Conservation (phyloP, 2,113 vertebrate genomes). For the Psophia crepitans region DNA sequence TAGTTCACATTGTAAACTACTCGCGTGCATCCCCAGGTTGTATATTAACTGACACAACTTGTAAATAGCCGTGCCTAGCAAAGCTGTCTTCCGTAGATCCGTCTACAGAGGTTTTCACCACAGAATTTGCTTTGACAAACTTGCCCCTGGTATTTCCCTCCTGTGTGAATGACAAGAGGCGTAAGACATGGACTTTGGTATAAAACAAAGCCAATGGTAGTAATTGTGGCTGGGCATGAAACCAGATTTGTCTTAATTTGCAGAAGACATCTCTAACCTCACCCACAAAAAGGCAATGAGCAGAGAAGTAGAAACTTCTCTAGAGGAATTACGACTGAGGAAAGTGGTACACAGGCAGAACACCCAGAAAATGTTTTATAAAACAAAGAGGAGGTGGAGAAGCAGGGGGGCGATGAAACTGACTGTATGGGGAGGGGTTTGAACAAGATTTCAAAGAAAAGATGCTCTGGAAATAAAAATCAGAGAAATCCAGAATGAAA, state of each 20-base stretch:
- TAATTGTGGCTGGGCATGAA: neutral
- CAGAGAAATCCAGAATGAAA: neutral
- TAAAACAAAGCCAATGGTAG: neutral
- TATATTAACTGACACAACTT: neutral
- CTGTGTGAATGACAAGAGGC: neutral
- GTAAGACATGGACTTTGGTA: neutral
- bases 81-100: neutral
- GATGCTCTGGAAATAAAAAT: neutral
- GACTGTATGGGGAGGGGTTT: neutral
- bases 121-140: neutral
- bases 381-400: neutral
- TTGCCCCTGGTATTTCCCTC: neutral
- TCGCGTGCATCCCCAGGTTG: neutral
- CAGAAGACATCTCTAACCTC: neutral
- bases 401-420: neutral
- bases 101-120: neutral
- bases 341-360: neutral
- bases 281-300: neutral
- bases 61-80: neutral
- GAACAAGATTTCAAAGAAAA: neutral
- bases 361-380: neutral
- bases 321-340: neutral
- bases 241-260: neutral
- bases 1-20: neutral
- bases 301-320: neutral